A percentile compares a stretch with the other conserved stretches of the same genome.
These are phyloP conservation scores for Theonella swinhoei DNA, from an alignment of 37 sponge, comb jelly and placozoan species.

Conservation along the genomic window DNA sequence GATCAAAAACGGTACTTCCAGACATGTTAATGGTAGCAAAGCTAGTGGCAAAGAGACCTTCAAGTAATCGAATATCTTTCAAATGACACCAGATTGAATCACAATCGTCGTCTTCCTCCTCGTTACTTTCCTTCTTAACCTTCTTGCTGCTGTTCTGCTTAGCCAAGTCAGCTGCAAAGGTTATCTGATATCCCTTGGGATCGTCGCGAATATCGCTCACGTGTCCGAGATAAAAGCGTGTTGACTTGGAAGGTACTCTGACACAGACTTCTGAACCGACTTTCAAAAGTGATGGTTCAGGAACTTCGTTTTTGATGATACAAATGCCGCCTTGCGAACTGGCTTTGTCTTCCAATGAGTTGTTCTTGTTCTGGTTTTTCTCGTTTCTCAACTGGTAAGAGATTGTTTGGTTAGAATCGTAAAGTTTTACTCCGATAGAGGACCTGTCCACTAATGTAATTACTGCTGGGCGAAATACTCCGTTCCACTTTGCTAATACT, in stretches of 20 bases:
- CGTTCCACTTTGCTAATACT: constrained; percentile 37
- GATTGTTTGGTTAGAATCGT: constrained; percentile 1
- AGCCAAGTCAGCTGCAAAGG: not conserved
- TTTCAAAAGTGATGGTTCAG: not conserved
- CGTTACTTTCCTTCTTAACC: not conserved
- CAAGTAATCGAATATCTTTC: constrained; percentile 9
- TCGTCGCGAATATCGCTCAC: not conserved
- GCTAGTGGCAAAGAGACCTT: constrained; percentile 5
- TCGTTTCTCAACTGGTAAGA: constrained; percentile 1
- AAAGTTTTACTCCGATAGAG: constrained; percentile 38
- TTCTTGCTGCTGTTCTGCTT: not conserved
- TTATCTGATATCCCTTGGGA: not conserved
- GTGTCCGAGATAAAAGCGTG: not conserved
- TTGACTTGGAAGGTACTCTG: not conserved
- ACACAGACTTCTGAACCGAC: constrained; percentile 16
- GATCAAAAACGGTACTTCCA: not conserved
- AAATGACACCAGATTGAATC: constrained; percentile 10
- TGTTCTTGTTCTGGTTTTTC: not conserved
- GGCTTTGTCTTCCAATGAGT: constrained; percentile 15
- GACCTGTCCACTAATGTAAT: constrained; percentile 17
- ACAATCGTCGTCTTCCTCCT: not conserved
- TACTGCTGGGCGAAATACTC: constrained; percentile 11
- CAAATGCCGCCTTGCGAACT: not conserved
- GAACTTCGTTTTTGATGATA: constrained; percentile 10
- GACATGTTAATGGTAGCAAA: not conserved